Conservation (phyloP, 2,888 invertebrate genomes). For the Trichogramma evanescens region DNA sequence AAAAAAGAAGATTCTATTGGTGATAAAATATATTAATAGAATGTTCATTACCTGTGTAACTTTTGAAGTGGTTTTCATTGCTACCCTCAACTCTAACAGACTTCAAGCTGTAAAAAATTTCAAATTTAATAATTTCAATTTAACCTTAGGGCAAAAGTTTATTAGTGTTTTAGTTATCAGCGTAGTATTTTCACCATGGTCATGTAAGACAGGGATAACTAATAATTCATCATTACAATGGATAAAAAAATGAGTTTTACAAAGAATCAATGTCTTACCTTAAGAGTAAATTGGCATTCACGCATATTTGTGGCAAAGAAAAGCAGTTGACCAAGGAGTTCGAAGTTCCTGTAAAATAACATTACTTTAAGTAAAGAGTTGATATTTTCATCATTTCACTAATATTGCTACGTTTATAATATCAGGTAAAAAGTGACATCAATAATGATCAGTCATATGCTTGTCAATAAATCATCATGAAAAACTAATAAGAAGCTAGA, state of each 20-base stretch:
- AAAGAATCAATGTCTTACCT: not conserved
- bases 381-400: not conserved
- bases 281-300: not conserved
- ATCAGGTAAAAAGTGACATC: constrained; percentile 31
- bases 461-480: constrained; percentile 37
- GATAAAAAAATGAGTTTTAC: not conserved
- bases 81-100: not conserved
- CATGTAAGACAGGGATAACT: constrained; percentile 44
- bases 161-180: constrained; percentile 27
- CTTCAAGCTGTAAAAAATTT: not conserved
- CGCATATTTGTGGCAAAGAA: not conserved
- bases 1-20: not conserved
- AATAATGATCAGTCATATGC: constrained; percentile 40
- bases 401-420: not conserved
- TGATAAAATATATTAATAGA: not conserved
- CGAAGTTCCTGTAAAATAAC: not conserved
- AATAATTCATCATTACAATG: constrained; percentile 29
- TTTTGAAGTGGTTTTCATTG: not conserved
- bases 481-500: not conserved
- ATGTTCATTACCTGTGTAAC: not conserved
- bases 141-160: not conserved
- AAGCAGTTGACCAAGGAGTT: not conserved
- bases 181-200: constrained; percentile 32
- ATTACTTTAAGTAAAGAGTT: not conserved
- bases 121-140: not conserved